Evolutionary conservation across 1,140 invertebrate species (phyloP).

Genomic region (Armadillidium nasatum): DNA sequence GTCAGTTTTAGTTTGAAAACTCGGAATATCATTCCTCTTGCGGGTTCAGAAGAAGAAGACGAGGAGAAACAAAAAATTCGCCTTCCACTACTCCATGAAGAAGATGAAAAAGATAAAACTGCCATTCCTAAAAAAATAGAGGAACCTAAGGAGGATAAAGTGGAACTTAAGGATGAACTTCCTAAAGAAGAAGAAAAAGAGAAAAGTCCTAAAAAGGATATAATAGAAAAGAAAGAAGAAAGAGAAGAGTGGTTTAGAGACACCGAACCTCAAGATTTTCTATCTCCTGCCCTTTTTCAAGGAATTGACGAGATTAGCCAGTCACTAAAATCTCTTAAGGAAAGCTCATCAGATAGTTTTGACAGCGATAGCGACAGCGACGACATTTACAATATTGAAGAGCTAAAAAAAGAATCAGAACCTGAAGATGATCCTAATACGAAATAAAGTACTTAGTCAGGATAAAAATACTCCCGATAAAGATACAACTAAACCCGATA

Average conservation of each 20-base stretch:
- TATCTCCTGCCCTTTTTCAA: background rate
- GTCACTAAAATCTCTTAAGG: background rate
- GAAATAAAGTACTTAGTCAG: too few relatives aligned
- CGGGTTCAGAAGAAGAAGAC: background rate
- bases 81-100: background rate
- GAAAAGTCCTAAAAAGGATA: too few relatives aligned
- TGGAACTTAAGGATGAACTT: background rate
- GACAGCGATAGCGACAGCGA: background rate
- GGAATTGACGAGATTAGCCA: background rate
- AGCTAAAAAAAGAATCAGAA: background rate
- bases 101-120: background rate
- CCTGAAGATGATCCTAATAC: background rate
- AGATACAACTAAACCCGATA: too few relatives aligned
- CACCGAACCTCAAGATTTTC: background rate
- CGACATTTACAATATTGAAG: background rate
- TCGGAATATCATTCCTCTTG: background rate
- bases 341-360: background rate
- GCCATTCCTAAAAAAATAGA: background rate
- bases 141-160: background rate
- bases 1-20: constrained; percentile 1
- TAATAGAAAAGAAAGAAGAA: background rate
- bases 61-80: background rate
- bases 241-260: background rate
- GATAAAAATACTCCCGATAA: too few relatives aligned
- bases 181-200: background rate